A percentile compares a stretch with the other conserved stretches of the same genome.
Evolutionary conservation across 1,140 invertebrate genomes (phyloP).

Genomic region (Saxidomus purpurata): DNA sequence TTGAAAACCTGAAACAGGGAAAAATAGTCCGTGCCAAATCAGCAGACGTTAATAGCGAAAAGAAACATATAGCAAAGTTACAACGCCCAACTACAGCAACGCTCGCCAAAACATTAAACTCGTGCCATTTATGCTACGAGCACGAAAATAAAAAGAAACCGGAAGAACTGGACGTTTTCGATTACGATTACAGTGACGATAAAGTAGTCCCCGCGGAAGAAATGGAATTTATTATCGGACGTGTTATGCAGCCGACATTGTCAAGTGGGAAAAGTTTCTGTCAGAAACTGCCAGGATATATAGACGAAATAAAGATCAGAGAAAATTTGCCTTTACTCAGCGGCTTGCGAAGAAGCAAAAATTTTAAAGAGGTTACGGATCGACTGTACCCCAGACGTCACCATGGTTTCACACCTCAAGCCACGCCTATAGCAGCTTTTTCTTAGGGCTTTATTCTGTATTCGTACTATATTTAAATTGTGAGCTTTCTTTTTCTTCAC

Average conservation of each 20-base stretch:
- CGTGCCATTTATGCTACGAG: slow-evolving; percentile 76
- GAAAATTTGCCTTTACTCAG: slow-evolving; percentile 72
- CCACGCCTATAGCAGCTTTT: slow-evolving; percentile 40
- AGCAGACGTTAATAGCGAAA: slow-evolving; percentile 25
- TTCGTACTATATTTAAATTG: no score
- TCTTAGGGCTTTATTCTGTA: not conserved
- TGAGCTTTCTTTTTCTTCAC: no score
- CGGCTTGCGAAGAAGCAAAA: slow-evolving; percentile 68
- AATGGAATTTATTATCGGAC: slow-evolving; percentile 68
- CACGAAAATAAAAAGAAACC: slow-evolving; percentile 70
- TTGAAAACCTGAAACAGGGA: slow-evolving; percentile 71
- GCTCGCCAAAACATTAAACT: slow-evolving; percentile 69
- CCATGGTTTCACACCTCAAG: slow-evolving; percentile 28
- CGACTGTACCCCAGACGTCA: slow-evolving; percentile 61
- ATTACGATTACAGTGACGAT: slow-evolving; percentile 71
- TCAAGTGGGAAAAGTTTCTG: slow-evolving; percentile 64
- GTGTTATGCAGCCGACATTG: slow-evolving; percentile 65
- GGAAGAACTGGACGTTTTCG: slow-evolving; percentile 68
- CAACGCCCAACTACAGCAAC: slow-evolving; percentile 74
- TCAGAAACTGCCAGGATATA: slow-evolving; percentile 66
- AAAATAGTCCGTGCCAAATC: slow-evolving; percentile 70
- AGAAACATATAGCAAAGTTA: slow-evolving; percentile 66
- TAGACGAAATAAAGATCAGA: slow-evolving; percentile 75
- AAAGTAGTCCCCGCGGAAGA: slow-evolving; percentile 69
- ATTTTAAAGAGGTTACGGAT: slow-evolving; percentile 70